Evolutionary conservation across 1,140 invertebrate species (phyloP).

Genomic region (Lepidurus couesii): DNA sequence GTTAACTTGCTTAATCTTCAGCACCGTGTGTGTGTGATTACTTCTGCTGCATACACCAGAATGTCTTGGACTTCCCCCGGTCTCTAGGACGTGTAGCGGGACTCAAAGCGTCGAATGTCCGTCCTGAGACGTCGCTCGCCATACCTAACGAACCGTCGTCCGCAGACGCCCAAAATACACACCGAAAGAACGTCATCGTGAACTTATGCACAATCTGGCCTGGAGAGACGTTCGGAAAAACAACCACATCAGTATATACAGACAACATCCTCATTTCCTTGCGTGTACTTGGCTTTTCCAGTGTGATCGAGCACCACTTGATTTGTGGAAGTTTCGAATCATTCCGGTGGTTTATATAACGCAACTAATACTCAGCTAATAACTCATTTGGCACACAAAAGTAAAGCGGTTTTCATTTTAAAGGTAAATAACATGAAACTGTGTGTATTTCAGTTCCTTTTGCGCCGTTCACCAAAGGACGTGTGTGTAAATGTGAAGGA

Average conservation of each 20-base stretch:
- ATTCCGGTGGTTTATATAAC: not conserved
- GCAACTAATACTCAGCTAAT: not conserved
- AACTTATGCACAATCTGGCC: not conserved
- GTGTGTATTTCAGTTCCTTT: not conserved
- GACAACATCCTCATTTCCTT: not conserved
- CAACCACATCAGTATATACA: constrained; percentile 2
- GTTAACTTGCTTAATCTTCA: not conserved
- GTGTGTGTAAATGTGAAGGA: not conserved
- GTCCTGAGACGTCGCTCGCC: not conserved
- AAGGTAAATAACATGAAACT: too few relatives aligned
- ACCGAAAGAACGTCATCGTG: constrained; percentile 21
- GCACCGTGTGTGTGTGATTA: not conserved
- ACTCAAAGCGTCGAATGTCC: constrained; percentile 2
- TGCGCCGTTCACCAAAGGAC: not conserved
- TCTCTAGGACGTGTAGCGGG: not conserved
- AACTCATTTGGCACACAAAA: too few relatives aligned
- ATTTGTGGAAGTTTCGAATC: not conserved
- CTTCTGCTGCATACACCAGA: not conserved
- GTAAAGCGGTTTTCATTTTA: too few relatives aligned
- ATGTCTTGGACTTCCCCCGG: constrained; percentile 16
- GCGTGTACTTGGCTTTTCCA: not conserved
- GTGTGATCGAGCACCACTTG: not conserved
- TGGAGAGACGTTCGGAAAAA: not conserved
- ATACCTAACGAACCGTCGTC: constrained; percentile 7
- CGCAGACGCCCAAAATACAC: constrained; percentile 18